Conservation (phyloP, 2,113 vertebrate genomes). For the Albula glossodonta region DNA sequence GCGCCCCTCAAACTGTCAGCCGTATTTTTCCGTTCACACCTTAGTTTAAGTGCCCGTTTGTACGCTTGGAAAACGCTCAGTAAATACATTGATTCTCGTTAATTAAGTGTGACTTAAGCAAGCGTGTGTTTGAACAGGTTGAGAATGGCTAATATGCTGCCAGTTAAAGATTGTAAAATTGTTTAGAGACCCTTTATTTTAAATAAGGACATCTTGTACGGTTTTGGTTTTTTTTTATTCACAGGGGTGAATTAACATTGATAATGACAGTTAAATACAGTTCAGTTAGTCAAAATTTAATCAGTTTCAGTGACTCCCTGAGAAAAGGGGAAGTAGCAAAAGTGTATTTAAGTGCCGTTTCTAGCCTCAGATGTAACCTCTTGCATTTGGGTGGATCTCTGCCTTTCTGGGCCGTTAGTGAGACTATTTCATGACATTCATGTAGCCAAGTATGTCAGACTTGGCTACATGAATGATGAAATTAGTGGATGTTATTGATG, state of each 20-base stretch:
- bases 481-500: too few relatives aligned
- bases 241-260: background rate
- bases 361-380: too few relatives aligned
- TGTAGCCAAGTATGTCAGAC: too few relatives aligned
- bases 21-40: background rate
- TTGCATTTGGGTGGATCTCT: too few relatives aligned
- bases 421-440: too few relatives aligned
- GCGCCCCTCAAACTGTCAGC: background rate
- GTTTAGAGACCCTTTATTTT: background rate
- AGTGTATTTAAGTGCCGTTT: too few relatives aligned
- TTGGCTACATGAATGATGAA: too few relatives aligned
- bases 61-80: background rate
- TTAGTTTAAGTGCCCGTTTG: background rate
- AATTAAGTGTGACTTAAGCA: background rate
- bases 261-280: too few relatives aligned
- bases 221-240: background rate
- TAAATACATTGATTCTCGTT: background rate
- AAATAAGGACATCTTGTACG: background rate
- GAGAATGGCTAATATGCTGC: background rate
- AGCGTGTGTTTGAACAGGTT: background rate
- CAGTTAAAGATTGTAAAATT: background rate
- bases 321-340: too few relatives aligned
- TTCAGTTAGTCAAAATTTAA: too few relatives aligned
- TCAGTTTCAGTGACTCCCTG: too few relatives aligned
- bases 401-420: too few relatives aligned